Base-by-base conservation (phyloP, 2,113 vertebrate species). In the Ascaphus truei region DNA sequence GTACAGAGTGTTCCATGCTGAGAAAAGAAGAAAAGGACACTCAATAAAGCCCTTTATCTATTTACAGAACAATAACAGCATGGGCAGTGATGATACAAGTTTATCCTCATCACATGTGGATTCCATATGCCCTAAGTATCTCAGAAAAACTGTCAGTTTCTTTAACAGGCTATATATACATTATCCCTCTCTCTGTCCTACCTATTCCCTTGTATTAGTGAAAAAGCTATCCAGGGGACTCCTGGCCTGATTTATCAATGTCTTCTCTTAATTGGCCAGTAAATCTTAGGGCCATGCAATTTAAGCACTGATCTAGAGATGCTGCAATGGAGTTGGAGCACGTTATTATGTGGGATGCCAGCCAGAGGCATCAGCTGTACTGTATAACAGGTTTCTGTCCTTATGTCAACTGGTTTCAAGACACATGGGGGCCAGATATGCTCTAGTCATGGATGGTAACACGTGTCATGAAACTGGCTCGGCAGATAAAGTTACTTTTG, bases 401-500 rank as follows among this genome's bases (percentile, higher is more conserved):
- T 65, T 20, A 53, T 65, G 34, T 39, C 62, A 53, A 26, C 18
- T 53, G 62, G 62, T 29, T 53, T 29, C 33, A 8, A 64, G 23
- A 53, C 47, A 65, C 18, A 62, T n/a, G 45, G 11, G 22, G 12
- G 41, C 11, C 26, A 22, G 27, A 23, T 48, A 48, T 20, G 29
- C 18, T 10, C n/a, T 29, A 50, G 34, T 65, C 62, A 53, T 53
- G 62, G 62, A 29, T 65, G 62, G 15, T 16, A 39, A 53, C n/a
- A 10, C 53, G 27, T 41, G 20, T 65, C 22, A 53, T 41, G 11
- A 30, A 53, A 13, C 62, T 11, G 27, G 13, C 15, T n/a, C 26
- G 60, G 29, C 60, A 18, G 60, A 16, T 62, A 47, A 41, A 53
- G n/a, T 53, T 53, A 48, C 36, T 64, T 52, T 64, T 52, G n/a